Evolutionary conservation across 2,797 vertebrate species (phyloP).

Genomic region (Yasuhikotakia modesta): DNA sequence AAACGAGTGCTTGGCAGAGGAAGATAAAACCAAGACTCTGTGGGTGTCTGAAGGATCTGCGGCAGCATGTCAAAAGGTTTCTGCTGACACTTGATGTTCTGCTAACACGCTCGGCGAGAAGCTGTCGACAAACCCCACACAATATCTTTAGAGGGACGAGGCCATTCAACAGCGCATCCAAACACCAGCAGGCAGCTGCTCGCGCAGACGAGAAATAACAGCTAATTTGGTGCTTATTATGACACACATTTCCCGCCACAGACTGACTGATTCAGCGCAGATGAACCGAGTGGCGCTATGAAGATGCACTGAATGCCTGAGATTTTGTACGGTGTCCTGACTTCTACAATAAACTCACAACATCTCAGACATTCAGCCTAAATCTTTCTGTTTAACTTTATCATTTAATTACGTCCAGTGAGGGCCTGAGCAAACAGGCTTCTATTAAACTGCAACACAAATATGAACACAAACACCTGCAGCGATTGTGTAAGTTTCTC

Average conservation of each 20-base stretch:
- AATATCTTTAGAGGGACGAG: slow-evolving; percentile 9
- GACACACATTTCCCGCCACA: slow-evolving; percentile 17
- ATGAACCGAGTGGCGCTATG: not conserved
- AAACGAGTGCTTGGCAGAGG: slow-evolving; percentile 43
- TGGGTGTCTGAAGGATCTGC: slow-evolving; percentile 47
- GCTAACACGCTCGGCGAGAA: slow-evolving; percentile 38
- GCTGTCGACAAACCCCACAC: slow-evolving; percentile 38
- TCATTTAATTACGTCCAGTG: slow-evolving; percentile 33
- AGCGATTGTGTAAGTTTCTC: not conserved
- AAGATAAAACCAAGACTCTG: slow-evolving; percentile 58
- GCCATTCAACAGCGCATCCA: slow-evolving; percentile 26
- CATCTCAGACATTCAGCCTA: not conserved
- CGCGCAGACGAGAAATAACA: slow-evolving; percentile 39
- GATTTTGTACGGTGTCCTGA: slow-evolving; percentile 12
- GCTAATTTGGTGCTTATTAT: slow-evolving; percentile 53
- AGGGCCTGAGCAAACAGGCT: not conserved
- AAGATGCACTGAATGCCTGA: slow-evolving; percentile 20
- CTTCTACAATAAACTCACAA: slow-evolving; percentile 11
- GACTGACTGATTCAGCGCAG: slow-evolving; percentile 20
- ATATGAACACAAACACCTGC: slow-evolving; percentile 11
- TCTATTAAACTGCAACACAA: slow-evolving; percentile 7
- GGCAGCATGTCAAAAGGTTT: slow-evolving; percentile 51
- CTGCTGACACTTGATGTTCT: slow-evolving; percentile 57
- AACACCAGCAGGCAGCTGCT: slow-evolving; percentile 29
- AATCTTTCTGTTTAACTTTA: slow-evolving; percentile 29